Evolutionary conservation across 1,140 invertebrate species (phyloP), one percentile per base, ranked within the genome.

Genomic region (Drosophila bocqueti): DNA sequence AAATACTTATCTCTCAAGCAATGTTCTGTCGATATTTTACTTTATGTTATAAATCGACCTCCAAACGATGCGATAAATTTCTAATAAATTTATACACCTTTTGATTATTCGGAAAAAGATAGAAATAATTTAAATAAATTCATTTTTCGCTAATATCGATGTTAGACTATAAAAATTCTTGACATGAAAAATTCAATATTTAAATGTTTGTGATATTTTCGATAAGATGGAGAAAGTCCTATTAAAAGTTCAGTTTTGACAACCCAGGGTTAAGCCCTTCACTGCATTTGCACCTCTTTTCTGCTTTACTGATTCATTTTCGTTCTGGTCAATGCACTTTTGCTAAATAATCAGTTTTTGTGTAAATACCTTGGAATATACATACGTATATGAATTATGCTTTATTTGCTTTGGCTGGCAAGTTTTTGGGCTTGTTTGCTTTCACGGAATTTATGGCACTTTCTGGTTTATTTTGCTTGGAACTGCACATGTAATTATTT

Each of bases 381-480:
- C 3, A 24, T n/a, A 18, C 3, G 2, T 13, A 8, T 7, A 47
- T 50, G 18, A 49, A 36, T 49, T 69, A 72, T 49, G 26, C 5
- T 59, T 26, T 31, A 24, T 49, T 72, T 73, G 54, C 60, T 73
- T 62, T 52, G n/a, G 15, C 13, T 42, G 26, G 34, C 26, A 18
- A 31, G 54, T 57, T 40, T 57, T 57, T 9, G 9, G n/a, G 3
- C 26, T 34, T 57, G 40, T 65, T 40, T 38, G 36, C 46, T 34
- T 18, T 43, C 15, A 3, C 16, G 38, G 21, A 50, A 42, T 60
- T 42, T 34, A 59, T 21, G 13, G 21, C 29, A 31, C 16, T 40
- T 16, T 24, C 21, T 38, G 64, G 66, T 66, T 52, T 57, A 57
- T 69, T 57, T 69, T 50, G 10, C 36, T n/a, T 5, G 13, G 16